Evolutionary conservation across 2,797 vertebrate species (phyloP).

Genomic region (Heliangelus exortis): DNA sequence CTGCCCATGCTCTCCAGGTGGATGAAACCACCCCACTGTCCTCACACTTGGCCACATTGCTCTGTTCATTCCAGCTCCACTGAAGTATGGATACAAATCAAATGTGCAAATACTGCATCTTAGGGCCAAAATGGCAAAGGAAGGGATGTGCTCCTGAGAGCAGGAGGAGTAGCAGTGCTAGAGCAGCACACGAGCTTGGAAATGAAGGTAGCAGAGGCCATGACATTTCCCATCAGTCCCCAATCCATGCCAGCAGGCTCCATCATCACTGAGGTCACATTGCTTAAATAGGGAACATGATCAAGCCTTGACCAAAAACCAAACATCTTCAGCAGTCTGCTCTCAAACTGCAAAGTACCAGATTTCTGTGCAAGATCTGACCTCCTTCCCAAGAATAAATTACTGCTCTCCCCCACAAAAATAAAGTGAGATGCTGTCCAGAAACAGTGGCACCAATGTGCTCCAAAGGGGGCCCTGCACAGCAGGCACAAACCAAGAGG

Average conservation of each 20-base stretch:
- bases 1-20: background rate
- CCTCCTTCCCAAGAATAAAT: constrained; percentile 77
- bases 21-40: background rate
- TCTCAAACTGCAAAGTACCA: constrained; percentile 56
- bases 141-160: background rate
- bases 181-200: constrained; percentile 33
- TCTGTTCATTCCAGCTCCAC: constrained; percentile 58
- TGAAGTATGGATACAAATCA: constrained; percentile 38
- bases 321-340: constrained; percentile 41
- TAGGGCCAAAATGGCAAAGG: background rate
- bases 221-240: background rate
- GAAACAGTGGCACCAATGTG: constrained; percentile 41
- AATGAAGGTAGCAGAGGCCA: background rate
- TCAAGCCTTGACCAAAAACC: background rate
- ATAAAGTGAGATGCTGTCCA: constrained; percentile 70
- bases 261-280: constrained; percentile 5
- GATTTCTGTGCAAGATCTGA: constrained; percentile 35
- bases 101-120: constrained; percentile 74
- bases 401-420: constrained; percentile 65
- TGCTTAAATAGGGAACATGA: constrained; percentile 28
- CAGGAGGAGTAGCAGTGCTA: constrained; percentile 44
- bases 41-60: background rate
- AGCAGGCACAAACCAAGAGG: constrained; percentile 14
- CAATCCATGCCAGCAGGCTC: background rate
- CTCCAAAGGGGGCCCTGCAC: background rate